Percentiles rank a stretch among this genome's conserved stretches.
phyloP scores from a whole-genome alignment of 1,140 invertebrate genomes.

The Hypsibius dujardini region DNA sequence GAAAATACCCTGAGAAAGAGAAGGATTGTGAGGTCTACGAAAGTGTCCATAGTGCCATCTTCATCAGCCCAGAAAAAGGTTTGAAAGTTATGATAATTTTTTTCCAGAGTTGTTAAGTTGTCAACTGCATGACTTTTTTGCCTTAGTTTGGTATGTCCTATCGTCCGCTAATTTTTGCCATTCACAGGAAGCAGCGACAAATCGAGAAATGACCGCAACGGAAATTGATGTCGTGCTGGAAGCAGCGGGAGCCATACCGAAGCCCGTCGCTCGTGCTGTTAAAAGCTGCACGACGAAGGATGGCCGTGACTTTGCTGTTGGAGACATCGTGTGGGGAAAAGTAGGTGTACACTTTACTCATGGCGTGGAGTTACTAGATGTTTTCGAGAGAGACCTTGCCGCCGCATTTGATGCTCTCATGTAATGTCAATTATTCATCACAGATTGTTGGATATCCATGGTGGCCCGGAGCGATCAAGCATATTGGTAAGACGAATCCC shows the following conservation, averaged over 20 bases:
- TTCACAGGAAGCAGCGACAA: not conserved
- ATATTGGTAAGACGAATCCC: not conserved
- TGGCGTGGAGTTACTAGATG: not conserved
- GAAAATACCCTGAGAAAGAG: no score
- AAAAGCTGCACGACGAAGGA: not conserved
- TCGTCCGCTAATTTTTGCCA: not conserved
- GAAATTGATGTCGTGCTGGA: no score
- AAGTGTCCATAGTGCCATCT: no score
- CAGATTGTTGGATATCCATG: not conserved
- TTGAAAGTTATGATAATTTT: not conserved
- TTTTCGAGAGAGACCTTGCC: not conserved
- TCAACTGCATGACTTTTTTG: no score
- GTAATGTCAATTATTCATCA: no score
- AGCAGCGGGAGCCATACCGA: not conserved
- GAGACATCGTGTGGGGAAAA: conserved; percentile 1
- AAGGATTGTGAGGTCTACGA: no score
- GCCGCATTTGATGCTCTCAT: no score
- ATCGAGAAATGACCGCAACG: not conserved
- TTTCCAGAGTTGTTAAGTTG: not conserved
- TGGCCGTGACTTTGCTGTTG: not conserved
- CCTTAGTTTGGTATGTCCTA: no score
- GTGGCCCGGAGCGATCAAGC: not conserved
- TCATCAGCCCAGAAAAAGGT: no score
- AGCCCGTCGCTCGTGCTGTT: not conserved
- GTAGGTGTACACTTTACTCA: no score